Evolutionary conservation across 2,113 vertebrate species (phyloP).

Genomic region (Crypturellus undulatus): DNA sequence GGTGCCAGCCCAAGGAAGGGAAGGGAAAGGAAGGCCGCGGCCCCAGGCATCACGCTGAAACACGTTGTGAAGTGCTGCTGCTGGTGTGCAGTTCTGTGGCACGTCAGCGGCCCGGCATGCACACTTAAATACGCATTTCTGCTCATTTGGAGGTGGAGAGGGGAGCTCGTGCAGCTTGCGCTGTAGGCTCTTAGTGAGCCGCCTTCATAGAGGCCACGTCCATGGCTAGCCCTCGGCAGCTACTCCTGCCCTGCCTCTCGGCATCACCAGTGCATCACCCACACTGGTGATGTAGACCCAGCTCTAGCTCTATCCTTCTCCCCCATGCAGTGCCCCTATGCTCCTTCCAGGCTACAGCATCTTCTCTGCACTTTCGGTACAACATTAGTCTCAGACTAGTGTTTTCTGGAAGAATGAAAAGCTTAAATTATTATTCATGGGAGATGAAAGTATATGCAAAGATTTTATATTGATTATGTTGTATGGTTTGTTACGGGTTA

Average conservation of each 20-base stretch:
- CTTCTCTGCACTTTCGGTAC: not conserved
- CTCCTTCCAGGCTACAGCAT: not conserved
- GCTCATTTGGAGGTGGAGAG: not conserved
- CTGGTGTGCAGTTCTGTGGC: not conserved
- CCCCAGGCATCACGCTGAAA: not conserved
- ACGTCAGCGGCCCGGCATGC: not conserved
- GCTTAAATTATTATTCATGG: not conserved
- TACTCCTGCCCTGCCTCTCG: not conserved
- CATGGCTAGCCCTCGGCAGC: constrained; percentile 1
- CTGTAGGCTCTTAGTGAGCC: constrained; percentile 2
- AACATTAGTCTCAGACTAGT: not conserved
- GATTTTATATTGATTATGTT: not conserved
- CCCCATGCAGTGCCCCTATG: not conserved
- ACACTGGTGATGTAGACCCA: not conserved
- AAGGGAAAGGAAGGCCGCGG: not conserved
- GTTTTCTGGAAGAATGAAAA: not conserved
- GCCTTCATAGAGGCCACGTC: constrained; percentile 1
- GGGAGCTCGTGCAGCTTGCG: not conserved
- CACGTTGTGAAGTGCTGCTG: no score
- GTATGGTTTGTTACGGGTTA: not conserved
- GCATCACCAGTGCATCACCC: no score
- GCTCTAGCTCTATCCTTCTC: not conserved
- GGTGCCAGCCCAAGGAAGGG: not conserved
- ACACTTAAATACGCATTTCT: constrained; percentile 20
- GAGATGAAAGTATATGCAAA: not conserved